phyloP scores from a whole-genome alignment of 2,797 vertebrate genomes.

The Leuciscus waleckii region DNA sequence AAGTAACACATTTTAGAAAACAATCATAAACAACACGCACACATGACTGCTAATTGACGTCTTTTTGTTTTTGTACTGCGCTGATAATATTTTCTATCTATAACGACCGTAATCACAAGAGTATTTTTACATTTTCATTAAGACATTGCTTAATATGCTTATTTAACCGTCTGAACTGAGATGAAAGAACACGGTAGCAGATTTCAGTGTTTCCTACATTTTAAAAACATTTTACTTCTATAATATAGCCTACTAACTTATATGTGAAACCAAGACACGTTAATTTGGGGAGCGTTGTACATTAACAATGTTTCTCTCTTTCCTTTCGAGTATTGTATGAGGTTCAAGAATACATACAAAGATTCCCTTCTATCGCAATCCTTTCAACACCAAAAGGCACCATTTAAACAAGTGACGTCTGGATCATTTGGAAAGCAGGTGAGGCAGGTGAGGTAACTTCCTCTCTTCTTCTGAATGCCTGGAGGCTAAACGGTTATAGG shows the following conservation, averaged over 20 bases:
- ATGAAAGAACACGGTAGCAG: background rate
- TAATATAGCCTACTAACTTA: too few relatives aligned
- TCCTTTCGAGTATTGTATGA: background rate
- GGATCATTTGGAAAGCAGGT: background rate
- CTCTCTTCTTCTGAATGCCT: background rate
- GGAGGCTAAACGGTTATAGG: background rate
- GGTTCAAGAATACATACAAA: slow-evolving; percentile 17
- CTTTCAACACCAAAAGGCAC: background rate
- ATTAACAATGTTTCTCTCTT: background rate
- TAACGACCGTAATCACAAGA: background rate
- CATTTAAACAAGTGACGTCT: slow-evolving; percentile 10
- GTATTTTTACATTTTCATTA: background rate
- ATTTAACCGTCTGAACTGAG: background rate
- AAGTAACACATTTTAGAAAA: background rate
- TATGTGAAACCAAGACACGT: background rate
- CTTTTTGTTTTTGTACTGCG: background rate
- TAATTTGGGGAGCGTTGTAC: background rate
- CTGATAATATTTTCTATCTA: background rate
- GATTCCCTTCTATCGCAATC: background rate
- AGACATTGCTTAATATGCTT: background rate
- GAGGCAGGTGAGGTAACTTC: slow-evolving; percentile 1
- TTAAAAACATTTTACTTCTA: background rate
- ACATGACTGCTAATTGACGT: background rate
- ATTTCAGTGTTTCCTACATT: background rate
- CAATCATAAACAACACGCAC: background rate